Conservation (phyloP, 2,113 vertebrate species). For the Catagonus wagneri region DNA sequence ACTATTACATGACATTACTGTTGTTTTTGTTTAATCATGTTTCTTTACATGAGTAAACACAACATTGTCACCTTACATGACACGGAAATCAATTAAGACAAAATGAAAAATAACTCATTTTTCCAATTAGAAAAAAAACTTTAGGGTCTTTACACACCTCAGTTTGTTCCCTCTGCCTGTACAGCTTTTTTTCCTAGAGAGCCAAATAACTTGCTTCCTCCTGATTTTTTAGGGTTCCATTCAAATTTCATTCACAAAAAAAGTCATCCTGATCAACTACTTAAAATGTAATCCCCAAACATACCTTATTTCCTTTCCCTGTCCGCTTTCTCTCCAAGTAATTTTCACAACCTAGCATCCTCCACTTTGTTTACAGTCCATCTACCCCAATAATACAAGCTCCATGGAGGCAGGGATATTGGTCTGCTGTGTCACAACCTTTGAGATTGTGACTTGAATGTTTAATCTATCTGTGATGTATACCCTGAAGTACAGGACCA, state of each 20-base stretch:
- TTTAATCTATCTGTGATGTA: neutral
- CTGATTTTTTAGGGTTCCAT: neutral
- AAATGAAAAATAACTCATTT: slow-evolving; percentile 8
- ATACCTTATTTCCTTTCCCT: neutral
- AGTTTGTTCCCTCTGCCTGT: neutral
- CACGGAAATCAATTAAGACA: neutral
- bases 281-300: neutral
- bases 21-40: neutral
- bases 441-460: neutral
- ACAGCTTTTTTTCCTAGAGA: neutral
- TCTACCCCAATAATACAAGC: neutral
- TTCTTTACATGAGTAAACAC: neutral
- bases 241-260: neutral
- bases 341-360: neutral
- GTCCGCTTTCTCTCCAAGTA: neutral
- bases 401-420: neutral
- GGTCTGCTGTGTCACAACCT: neutral
- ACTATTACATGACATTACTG: neutral
- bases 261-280: neutral
- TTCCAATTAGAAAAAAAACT: neutral
- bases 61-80: neutral
- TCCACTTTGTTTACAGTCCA: neutral
- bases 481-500: neutral
- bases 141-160: neutral
- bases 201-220: neutral